Evolutionary conservation across 2,888 invertebrate genomes (phyloP), one percentile per base, ranked within the genome.

Genomic region (Clanis bilineata): DNA sequence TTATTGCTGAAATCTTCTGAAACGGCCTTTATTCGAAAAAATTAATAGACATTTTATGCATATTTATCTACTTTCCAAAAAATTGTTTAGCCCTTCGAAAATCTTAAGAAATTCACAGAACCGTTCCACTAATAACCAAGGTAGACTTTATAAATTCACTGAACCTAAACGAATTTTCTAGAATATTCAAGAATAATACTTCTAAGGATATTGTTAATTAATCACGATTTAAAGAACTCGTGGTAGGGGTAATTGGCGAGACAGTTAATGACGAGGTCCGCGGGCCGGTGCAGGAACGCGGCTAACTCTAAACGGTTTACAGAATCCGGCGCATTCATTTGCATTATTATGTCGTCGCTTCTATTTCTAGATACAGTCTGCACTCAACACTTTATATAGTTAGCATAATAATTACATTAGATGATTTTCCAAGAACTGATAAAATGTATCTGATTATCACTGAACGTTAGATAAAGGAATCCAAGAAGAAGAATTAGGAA

Each of bases 291-390:
- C 77, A 77, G 79, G 77, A 82, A 83, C 80, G 80, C 74, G 72
- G 71, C 80, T 80, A 79, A 77, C 76, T 76, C 74, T 71, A 75
- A 80, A 79, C 80, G 77, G 79, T 82, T 78, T 69, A 74, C 73
- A 70, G 80, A 83, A 79, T 80, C 80, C 70, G 74, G 74, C 70
- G 80, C 80, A 82, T 81, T 79, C 77, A 86, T 88, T 86, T 83
- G 82, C 85, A 86, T 86, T 85, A 82, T 82, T 83, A 83, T 80
- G 76, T 77, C 75, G 79, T 75, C 74, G 74, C 69, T 72, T 74
- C 79, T 85, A 86, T 84, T 83, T 79, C 78, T 78, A 63, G 64
- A 65, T 51, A 39, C 39, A 51, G 39, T 18, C 38, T 44, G 47
- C 38, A 51, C 25, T 25, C 28, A 51, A 39, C 25, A 39, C 38